A percentile compares a stretch with the other conserved stretches of the same genome.
phyloP scores from a whole-genome alignment of 1,140 invertebrate species.

The Eubasilissa regina region DNA sequence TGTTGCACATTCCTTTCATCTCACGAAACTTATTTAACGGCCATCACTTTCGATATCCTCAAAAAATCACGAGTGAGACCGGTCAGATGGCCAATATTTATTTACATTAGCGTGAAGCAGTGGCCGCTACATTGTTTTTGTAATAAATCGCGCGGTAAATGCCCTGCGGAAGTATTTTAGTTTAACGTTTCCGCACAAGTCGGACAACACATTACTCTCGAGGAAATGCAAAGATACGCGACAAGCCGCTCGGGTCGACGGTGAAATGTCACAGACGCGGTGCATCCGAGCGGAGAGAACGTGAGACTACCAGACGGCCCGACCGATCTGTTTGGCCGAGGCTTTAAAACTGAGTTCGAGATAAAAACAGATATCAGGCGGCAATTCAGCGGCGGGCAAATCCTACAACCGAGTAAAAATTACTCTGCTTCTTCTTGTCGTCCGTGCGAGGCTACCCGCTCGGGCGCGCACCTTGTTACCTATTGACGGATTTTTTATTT shows the following conservation, averaged over 20 bases:
- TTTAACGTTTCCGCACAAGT: neutral
- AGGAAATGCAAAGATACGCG: neutral
- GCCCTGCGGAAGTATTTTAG: neutral
- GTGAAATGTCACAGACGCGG: slow-evolving; percentile 8
- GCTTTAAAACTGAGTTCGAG: neutral
- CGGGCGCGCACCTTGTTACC: neutral
- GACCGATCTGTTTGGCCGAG: neutral
- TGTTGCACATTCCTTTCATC: slow-evolving; percentile 6
- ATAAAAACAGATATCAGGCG: neutral
- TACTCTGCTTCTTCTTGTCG: neutral
- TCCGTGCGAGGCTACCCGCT: neutral
- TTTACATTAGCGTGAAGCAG: neutral
- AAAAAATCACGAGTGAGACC: slow-evolving; percentile 7
- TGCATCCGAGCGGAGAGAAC: neutral
- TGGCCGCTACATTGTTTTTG: neutral
- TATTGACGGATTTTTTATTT: slow-evolving; percentile 4
- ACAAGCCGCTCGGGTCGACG: neutral
- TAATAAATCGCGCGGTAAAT: neutral
- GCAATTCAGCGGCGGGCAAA: neutral
- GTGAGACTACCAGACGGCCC: neutral
- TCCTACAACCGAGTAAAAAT: neutral
- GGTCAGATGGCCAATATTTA: neutral
- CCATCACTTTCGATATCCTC: slow-evolving; percentile 3
- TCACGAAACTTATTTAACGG: neutral
- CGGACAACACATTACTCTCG: neutral